phyloP scores from a whole-genome alignment of 1,140 invertebrate species.

The Phortica variegata region DNA sequence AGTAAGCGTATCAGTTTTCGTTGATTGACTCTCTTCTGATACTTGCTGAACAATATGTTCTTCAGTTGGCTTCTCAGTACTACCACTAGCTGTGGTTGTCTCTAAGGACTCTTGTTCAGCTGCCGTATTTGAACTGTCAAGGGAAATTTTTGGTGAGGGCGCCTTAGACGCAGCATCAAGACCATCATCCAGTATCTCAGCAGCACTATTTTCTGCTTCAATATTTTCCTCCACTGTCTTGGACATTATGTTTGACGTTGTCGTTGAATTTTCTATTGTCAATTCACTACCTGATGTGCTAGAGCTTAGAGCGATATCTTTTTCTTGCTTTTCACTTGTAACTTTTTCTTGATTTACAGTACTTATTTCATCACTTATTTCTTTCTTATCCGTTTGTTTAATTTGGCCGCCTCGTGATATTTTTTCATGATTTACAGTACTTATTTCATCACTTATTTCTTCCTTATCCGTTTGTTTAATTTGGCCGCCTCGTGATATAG shows the following conservation, averaged over 20 bases:
- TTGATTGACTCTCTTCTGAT: too few relatives aligned
- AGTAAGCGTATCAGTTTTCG: too few relatives aligned
- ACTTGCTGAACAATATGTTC: background rate
- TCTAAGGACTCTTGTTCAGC: constrained; percentile 32
- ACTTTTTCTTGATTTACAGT: background rate
- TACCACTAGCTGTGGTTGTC: background rate
- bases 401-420: constrained; percentile 12
- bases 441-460: too few relatives aligned
- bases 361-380: too few relatives aligned
- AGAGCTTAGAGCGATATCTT: too few relatives aligned
- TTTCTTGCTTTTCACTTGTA: background rate
- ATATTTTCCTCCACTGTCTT: background rate
- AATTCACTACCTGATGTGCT: too few relatives aligned
- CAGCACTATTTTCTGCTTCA: constrained; percentile 38
- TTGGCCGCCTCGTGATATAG: constrained; percentile 12
- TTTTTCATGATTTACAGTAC: too few relatives aligned
- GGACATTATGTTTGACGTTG: constrained; percentile 8
- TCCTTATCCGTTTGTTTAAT: background rate
- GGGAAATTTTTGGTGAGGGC: constrained; percentile 9
- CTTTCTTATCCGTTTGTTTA: background rate
- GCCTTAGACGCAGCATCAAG: constrained; percentile 14
- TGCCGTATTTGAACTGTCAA: constrained; percentile 33
- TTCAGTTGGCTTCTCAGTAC: background rate
- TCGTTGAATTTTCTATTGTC: background rate
- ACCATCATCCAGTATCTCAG: constrained; percentile 36